Evolutionary conservation across 2,888 invertebrate species (phyloP).

Genomic region (Platycheirus rosarum): DNA sequence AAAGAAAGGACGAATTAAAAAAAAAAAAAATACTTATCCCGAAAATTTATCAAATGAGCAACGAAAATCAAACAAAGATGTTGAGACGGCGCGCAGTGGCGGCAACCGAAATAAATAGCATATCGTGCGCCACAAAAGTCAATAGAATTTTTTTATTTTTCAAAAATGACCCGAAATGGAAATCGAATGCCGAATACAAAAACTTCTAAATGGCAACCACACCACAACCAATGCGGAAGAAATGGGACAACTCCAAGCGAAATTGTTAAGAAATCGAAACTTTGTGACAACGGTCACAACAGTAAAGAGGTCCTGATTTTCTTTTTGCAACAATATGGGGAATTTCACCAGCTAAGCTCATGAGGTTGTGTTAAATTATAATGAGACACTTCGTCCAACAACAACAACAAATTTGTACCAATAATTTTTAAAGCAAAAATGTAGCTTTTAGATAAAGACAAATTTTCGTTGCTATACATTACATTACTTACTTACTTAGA

Average conservation of each 20-base stretch:
- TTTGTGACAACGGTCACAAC: slow-evolving; percentile 70
- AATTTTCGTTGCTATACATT: no score
- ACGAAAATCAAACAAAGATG: slow-evolving; percentile 62
- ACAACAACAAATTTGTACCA: no score
- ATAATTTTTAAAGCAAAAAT: no score
- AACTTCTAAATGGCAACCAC: slow-evolving; percentile 53
- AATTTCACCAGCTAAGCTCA: slow-evolving; percentile 18
- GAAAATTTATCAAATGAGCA: slow-evolving; percentile 73
- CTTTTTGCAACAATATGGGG: slow-evolving; percentile 2
- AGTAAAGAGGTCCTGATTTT: slow-evolving; percentile 30
- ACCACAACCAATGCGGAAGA: slow-evolving; percentile 17
- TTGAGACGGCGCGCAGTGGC: no score
- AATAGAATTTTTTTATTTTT: slow-evolving; percentile 17
- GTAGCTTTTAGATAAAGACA: no score
- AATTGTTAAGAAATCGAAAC: slow-evolving; percentile 61
- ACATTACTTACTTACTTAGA: no score
- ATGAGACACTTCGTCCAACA: no score
- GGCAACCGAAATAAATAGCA: slow-evolving; percentile 31
- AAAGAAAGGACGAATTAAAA: slow-evolving; percentile 9
- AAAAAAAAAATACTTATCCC: slow-evolving; percentile 49
- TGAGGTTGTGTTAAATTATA: no score
- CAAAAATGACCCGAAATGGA: slow-evolving; percentile 45
- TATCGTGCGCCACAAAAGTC: slow-evolving; percentile 38
- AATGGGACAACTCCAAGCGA: slow-evolving; percentile 36
- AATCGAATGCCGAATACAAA: slow-evolving; percentile 54